Evolutionary conservation across 2,888 invertebrate genomes (phyloP).

Genomic region (Drepanosiphum platanoidis): DNA sequence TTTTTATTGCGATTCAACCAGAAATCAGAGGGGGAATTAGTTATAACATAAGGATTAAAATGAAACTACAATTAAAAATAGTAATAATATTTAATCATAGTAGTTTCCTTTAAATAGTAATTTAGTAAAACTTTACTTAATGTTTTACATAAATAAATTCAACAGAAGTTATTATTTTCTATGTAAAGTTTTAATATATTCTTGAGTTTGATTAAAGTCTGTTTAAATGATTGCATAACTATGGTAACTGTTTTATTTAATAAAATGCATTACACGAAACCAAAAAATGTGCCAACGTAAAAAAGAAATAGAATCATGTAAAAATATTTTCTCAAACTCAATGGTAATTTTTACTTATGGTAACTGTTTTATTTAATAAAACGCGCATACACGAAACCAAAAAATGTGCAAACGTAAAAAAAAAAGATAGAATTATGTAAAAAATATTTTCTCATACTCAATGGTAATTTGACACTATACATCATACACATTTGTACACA

Average conservation of each 20-base stretch:
- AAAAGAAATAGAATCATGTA: neutral
- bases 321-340: neutral
- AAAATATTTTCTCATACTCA: neutral
- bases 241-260: neutral
- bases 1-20: no score
- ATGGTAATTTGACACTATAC: no score
- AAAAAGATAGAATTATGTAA: neutral
- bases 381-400: neutral
- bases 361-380: neutral
- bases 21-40: no score
- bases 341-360: no score
- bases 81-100: no score
- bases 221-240: neutral
- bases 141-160: neutral
- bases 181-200: neutral
- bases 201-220: neutral
- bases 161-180: neutral
- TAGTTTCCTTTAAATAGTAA: no score
- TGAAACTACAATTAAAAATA: neutral
- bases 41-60: neutral
- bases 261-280: neutral
- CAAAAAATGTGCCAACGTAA: neutral
- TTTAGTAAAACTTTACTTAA: neutral
- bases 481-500: no score
- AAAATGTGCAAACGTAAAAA: neutral